Evolutionary conservation across 2,888 invertebrate species (phyloP), one percentile per base, ranked within the genome.

Genomic region (Campoletis raptor): DNA sequence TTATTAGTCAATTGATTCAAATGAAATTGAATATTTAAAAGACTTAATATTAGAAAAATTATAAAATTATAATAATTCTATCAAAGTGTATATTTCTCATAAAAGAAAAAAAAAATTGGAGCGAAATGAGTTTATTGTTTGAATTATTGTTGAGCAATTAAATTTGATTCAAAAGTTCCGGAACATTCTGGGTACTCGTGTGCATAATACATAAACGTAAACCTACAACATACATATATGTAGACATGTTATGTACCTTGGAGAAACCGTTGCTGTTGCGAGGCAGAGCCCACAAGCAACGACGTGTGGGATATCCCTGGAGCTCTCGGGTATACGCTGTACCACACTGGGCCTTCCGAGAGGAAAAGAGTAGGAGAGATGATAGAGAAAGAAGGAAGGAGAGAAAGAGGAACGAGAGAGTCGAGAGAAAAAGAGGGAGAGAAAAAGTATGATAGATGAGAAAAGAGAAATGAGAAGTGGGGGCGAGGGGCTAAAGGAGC

Each of bases 191-290:
- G 48, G 40, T 24, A 21, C 30, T 40, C 9, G 12, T n/a, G 70
- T 70, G 45, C 36, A 61, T 70, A 70, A 45, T 30, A 69, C 9
- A 30, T 37, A 54, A 30, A 61, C 48, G 61, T 18, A 6, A 42
- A 42, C 24, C 18, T 30, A 64, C 36, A 24, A 76, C 64, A 69
- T 54, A 77, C 37, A 48, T 66, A 73, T 52, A 72, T 77, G 77
- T 52, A 54, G 45, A 81, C 52, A 72, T 61, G 30, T 81, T 72
- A 86, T 83, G 57, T 77, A 78, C 83, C 83, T 81, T 69, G 70
- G 74, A 89, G 88, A 89, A 90, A 88, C 90, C 90, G 90, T 88
- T 89, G 89, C 90, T 90, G 90, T 90, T 90, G 90, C 90, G 90
- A 90, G 87, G 90, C 90, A 89, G 86, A 88, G 87, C 88, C 85